These are phyloP conservation scores for Macrotis lagotis DNA, from an alignment of 2,113 vertebrate genomes.

Conservation along the genomic window DNA sequence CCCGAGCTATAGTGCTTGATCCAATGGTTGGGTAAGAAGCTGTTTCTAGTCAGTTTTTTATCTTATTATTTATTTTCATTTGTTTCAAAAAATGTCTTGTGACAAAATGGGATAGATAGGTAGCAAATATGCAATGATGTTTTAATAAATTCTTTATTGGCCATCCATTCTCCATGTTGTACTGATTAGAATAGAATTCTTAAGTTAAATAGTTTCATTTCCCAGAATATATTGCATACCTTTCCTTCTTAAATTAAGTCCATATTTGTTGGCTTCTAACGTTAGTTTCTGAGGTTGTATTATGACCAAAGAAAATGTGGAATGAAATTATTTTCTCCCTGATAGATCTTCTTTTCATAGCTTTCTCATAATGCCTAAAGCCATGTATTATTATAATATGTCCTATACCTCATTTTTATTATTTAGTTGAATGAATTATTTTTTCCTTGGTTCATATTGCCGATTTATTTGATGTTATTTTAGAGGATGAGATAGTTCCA, in stretches of 20 bases:
- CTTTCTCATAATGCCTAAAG: constrained; percentile 39
- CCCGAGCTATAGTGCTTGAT: constrained; percentile 95
- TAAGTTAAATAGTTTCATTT: constrained; percentile 39
- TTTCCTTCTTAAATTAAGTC: constrained; percentile 57
- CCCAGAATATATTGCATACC: constrained; percentile 39
- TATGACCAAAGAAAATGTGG: constrained; percentile 54
- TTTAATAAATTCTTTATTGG: constrained; percentile 9
- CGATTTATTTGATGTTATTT: not conserved
- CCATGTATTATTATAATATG: constrained; percentile 28
- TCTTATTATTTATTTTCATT: constrained; percentile 22
- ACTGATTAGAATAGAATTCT: constrained; percentile 45
- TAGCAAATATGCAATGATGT: constrained; percentile 30
- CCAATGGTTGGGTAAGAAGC: constrained; percentile 93
- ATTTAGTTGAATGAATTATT: constrained; percentile 11
- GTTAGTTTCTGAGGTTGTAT: constrained; percentile 49
- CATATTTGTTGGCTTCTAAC: constrained; percentile 42
- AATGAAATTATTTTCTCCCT: constrained; percentile 49
- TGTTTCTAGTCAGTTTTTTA: constrained; percentile 21
- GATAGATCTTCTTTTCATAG: constrained; percentile 38
- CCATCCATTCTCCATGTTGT: constrained; percentile 32
- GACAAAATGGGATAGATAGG: not conserved
- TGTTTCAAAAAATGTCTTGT: constrained; percentile 24
- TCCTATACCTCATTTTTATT: constrained; percentile 32
- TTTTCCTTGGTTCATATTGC: not conserved
- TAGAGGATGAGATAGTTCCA: not conserved